phyloP scores from a whole-genome alignment of 92 coral and sea anemone species.

The Anthopleura xanthogrammica region DNA sequence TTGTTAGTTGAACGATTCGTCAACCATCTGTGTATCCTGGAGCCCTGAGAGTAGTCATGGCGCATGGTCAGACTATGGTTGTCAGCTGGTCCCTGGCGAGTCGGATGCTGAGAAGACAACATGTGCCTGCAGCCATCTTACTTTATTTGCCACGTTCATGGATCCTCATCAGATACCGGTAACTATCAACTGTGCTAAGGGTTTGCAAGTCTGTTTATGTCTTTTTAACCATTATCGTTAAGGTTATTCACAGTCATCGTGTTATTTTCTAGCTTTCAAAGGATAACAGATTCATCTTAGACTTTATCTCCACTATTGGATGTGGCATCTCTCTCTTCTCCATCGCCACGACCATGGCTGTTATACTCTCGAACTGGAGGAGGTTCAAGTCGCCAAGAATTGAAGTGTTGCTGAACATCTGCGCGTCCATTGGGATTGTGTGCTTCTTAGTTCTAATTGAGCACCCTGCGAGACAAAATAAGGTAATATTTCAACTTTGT shows the following conservation, averaged over 20 bases:
- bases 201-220: too few relatives aligned
- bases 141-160: constrained; percentile 51
- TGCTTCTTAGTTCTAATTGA: constrained; percentile 43
- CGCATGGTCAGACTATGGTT: constrained; percentile 51
- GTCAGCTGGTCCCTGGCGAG: constrained; percentile 45
- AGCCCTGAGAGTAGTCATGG: constrained; percentile 25
- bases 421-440: constrained; percentile 46
- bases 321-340: constrained; percentile 46
- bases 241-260: not conserved
- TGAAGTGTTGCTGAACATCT: constrained; percentile 47
- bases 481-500: constrained; percentile 17
- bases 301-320: constrained; percentile 43
- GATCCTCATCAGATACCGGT: constrained; percentile 27
- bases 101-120: constrained; percentile 40
- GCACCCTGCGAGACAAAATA: constrained; percentile 43
- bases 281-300: constrained; percentile 24
- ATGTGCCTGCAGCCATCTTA: constrained; percentile 56
- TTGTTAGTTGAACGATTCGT: not conserved
- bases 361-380: constrained; percentile 41
- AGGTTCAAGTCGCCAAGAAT: constrained; percentile 48
- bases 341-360: constrained; percentile 26
- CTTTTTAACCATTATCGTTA: too few relatives aligned
- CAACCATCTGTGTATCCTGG: constrained; percentile 48
- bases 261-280: constrained; percentile 36
- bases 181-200: not conserved